Base-by-base conservation (phyloP, 2,113 vertebrate species). In the Indri indri region DNA sequence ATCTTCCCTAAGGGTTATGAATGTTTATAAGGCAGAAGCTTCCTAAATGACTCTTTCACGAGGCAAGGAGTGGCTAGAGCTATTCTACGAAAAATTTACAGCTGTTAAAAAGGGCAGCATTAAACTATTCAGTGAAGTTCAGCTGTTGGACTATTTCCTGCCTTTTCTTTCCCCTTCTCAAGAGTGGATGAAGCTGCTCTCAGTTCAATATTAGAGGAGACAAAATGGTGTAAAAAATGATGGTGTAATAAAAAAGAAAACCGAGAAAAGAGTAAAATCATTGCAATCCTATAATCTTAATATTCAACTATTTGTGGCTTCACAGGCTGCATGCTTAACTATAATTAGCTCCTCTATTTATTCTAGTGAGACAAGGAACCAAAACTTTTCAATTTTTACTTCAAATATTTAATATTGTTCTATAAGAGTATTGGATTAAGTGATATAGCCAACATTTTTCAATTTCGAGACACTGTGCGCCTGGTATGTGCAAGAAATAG, bases 51-150 rank as follows among this genome's bases (percentile, higher is more conserved):
- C 52, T 65, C n/a, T 59, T 84, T 71, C 59, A 45, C 79, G 97
- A 93, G 88, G 85, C 8, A 37, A 76, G 80, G 22, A n/a, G 22
- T 77, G 23, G 82, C 89, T 82, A 25, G 37, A 91, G 61, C 8
- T 59, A 27, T 63, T 83, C 14, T 59, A 37, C 40, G 88, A 95
- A 95, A 80, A 88, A 50, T 74, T 20, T 80, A 80, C 40, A 83
- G 65, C 65, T 92, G 25, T 82, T 96, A 61, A 92, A 96, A 96
- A 96, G 66, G 52, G 65, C 17, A 87, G 40, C 32, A 52, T 88
- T 74, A 63, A 85, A 54, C 13, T 63, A 45, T 40, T 82, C 54
- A 54, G 2, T 81, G n/a, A 45, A 89, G 34, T 63, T 85, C 59
- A 92, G n/a, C 34, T 37, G 20, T 42, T 90, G 40, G 50, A 34